phyloP scores from a whole-genome alignment of 2,797 vertebrate species.

The Sebastes goodei region DNA sequence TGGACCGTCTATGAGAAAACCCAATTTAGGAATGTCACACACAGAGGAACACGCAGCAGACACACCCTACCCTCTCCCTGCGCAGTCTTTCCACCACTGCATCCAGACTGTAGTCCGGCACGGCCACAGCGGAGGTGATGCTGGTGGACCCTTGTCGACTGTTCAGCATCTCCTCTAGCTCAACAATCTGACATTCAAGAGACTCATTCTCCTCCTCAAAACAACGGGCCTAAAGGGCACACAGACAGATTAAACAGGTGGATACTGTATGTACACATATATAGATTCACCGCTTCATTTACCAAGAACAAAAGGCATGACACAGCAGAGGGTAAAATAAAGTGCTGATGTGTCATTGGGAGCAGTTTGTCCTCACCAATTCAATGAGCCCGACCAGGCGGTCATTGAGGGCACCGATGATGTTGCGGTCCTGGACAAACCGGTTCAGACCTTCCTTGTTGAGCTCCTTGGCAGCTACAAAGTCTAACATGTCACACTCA shows the following conservation, averaged over 20 bases:
- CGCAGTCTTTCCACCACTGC: conserved; percentile 75
- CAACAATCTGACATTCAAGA: conserved; percentile 77
- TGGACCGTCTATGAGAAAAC: conserved; percentile 5
- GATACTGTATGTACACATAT: no score
- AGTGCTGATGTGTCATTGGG: not conserved
- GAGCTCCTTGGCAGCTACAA: conserved; percentile 68
- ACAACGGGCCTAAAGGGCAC: conserved; percentile 66
- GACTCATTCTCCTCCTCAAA: conserved; percentile 82
- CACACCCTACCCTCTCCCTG: conserved; percentile 75
- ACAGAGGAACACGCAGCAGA: conserved; percentile 30
- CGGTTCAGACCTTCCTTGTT: conserved; percentile 70
- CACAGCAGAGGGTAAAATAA: not conserved
- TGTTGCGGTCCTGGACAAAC: conserved; percentile 72
- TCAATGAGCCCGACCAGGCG: conserved; percentile 80
- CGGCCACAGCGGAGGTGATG: conserved; percentile 10
- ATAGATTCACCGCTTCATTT: not conserved
- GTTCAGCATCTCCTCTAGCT: conserved; percentile 61
- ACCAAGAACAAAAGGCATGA: not conserved
- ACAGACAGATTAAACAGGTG: conserved; percentile 3
- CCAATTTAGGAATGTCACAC: conserved; percentile 16
- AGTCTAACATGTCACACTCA: conserved; percentile 74
- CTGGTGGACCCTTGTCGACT: not conserved
- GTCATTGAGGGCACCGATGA: conserved; percentile 80
- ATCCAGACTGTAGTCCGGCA: conserved; percentile 67
- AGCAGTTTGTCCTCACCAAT: conserved; percentile 71